These are phyloP conservation scores for Lutjanus erythropterus DNA, from an alignment of 2,113 vertebrate species.

Conservation along the genomic window DNA sequence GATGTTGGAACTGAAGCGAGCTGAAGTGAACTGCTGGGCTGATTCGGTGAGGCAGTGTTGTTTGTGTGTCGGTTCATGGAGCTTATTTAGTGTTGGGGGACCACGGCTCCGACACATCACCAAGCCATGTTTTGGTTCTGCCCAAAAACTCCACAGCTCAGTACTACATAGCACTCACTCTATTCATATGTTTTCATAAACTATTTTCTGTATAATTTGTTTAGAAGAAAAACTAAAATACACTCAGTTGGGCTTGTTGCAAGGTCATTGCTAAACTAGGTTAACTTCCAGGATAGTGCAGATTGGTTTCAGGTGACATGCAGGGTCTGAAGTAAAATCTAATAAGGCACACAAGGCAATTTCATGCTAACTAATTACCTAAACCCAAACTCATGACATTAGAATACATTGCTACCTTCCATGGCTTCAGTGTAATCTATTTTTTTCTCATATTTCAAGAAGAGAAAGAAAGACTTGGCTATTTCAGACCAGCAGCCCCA, in stretches of 20 bases:
- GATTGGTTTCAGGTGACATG: neutral
- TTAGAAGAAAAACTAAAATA: slow-evolving; percentile 5
- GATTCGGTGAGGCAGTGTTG: no score
- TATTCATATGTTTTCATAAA: no score
- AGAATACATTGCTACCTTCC: slow-evolving; percentile 15
- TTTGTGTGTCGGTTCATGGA: no score
- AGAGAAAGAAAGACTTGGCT: slow-evolving; percentile 27
- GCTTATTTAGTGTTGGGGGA: no score
- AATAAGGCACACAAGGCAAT: neutral
- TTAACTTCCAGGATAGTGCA: neutral
- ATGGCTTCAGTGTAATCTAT: neutral
- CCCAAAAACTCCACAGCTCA: no score
- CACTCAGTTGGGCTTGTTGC: neutral
- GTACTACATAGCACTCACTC: no score
- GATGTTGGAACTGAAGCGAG: no score
- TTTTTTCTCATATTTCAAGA: neutral
- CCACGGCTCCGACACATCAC: no score
- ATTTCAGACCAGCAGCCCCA: neutral
- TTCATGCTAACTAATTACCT: slow-evolving; percentile 9
- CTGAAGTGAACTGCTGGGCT: no score
- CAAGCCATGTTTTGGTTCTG: no score
- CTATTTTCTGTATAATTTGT: no score
- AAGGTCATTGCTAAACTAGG: neutral
- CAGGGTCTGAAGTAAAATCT: neutral
- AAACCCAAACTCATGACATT: slow-evolving; percentile 26